Percentiles rank a stretch among this genome's conserved stretches.
Conservation (phyloP, 2,888 invertebrate species). For the Rhamnusium bicolor region DNA sequence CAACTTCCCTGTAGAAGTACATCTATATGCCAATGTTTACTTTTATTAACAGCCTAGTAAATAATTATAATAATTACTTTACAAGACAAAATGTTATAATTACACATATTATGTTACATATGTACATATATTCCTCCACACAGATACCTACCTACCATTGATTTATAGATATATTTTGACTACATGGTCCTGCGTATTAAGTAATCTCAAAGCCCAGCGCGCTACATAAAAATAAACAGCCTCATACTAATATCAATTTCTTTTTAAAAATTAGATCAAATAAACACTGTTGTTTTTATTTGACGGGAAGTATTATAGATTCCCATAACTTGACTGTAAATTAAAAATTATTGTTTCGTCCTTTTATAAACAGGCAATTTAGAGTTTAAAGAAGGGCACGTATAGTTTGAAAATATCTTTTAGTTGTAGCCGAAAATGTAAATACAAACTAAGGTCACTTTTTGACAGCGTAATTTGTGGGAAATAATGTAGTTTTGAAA, state of each 20-base stretch:
- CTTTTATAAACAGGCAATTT: conserved; percentile 17
- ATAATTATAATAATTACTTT: not conserved
- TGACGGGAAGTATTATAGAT: not conserved
- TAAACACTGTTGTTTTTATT: not conserved
- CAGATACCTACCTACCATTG: not conserved
- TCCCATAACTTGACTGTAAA: conserved; percentile 7
- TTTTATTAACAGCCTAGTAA: too few species aligned
- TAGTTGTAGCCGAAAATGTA: conserved; percentile 18
- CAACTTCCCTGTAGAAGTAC: too few species aligned
- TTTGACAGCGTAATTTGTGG: not conserved
- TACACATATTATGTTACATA: not conserved
- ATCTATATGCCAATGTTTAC: too few species aligned
- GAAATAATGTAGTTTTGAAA: not conserved
- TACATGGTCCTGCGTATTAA: not conserved
- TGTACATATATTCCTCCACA: not conserved
- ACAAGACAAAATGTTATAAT: not conserved
- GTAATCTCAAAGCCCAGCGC: not conserved
- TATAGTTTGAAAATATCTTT: conserved; percentile 18
- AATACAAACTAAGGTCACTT: conserved; percentile 9
- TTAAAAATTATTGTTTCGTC: conserved; percentile 28
- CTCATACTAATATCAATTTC: not conserved
- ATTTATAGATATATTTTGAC: not conserved
- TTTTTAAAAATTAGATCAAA: conserved; percentile 13
- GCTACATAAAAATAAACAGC: conserved; percentile 5
- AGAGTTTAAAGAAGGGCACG: conserved; percentile 25